Conservation (phyloP, 2,113 vertebrate species). For the Takifugu flavidus region DNA sequence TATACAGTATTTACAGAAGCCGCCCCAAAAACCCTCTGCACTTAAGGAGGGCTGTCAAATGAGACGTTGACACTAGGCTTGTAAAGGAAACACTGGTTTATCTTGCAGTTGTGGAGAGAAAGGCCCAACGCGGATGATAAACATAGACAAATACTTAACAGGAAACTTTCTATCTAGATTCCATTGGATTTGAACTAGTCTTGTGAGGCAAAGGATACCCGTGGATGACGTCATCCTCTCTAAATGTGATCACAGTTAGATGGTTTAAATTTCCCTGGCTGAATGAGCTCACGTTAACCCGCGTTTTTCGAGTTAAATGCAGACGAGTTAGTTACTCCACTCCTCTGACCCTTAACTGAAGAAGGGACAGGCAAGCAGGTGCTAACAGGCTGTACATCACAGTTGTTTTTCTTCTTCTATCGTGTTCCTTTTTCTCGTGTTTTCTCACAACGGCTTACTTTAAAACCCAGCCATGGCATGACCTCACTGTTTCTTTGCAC, state of each 20-base stretch:
- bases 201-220: not conserved
- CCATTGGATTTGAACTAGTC: slow-evolving; percentile 3
- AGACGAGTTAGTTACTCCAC: slow-evolving; percentile 31
- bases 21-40: slow-evolving; percentile 48
- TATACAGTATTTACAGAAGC: slow-evolving; percentile 65
- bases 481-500: slow-evolving; percentile 55
- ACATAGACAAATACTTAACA: slow-evolving; percentile 1
- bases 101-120: slow-evolving; percentile 21
- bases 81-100: slow-evolving; percentile 39
- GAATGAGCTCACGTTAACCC: slow-evolving; percentile 37
- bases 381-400: slow-evolving; percentile 39
- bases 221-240: not conserved
- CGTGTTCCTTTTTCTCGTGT: slow-evolving; percentile 42
- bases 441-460: slow-evolving; percentile 34
- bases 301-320: slow-evolving; percentile 26
- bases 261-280: slow-evolving; percentile 29
- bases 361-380: slow-evolving; percentile 28
- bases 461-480: slow-evolving; percentile 50
- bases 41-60: slow-evolving; percentile 49
- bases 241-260: slow-evolving; percentile 22
- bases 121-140: slow-evolving; percentile 36
- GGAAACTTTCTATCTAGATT: slow-evolving; percentile 23
- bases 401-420: slow-evolving; percentile 17
- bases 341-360: slow-evolving; percentile 39
- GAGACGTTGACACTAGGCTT: slow-evolving; percentile 50